A percentile compares a stretch with the other conserved stretches of the same genome.
Evolutionary conservation across 2,797 vertebrate genomes (phyloP).

Genomic region (Muscicapa comitata): DNA sequence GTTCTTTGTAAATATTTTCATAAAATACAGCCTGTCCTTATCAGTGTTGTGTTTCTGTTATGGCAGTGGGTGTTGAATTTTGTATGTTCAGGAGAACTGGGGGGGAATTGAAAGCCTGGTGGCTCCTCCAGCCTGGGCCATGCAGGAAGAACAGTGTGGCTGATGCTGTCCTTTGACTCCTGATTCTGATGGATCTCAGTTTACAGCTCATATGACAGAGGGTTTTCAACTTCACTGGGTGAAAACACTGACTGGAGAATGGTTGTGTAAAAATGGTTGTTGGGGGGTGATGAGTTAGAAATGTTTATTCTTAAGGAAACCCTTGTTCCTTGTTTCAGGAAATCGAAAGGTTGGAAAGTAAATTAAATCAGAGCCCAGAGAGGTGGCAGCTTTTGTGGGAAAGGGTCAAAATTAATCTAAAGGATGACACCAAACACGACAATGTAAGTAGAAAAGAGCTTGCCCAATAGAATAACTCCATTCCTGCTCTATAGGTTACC

Average conservation of each 20-base stretch:
- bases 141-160: neutral
- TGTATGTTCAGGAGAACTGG: neutral
- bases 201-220: neutral
- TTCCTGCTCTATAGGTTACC: neutral
- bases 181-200: neutral
- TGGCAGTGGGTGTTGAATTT: neutral
- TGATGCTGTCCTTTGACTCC: neutral
- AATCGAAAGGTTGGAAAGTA: conserved; percentile 89
- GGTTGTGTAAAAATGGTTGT: neutral
- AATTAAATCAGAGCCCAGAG: conserved; percentile 87
- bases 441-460: conserved; percentile 76
- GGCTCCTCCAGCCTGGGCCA: neutral
- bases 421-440: conserved; percentile 88
- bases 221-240: neutral
- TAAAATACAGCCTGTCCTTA: conserved; percentile 27
- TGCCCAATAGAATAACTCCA: neutral
- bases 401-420: conserved; percentile 83
- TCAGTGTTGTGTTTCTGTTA: neutral
- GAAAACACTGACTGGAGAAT: neutral
- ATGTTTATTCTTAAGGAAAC: conserved; percentile 18
- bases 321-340: conserved; percentile 79
- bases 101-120: neutral
- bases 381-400: conserved; percentile 91
- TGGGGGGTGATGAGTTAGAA: neutral
- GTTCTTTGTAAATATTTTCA: conserved; percentile 27